Conservation (phyloP, 2,797 vertebrate genomes). For the Orientallactaga sibirica region DNA sequence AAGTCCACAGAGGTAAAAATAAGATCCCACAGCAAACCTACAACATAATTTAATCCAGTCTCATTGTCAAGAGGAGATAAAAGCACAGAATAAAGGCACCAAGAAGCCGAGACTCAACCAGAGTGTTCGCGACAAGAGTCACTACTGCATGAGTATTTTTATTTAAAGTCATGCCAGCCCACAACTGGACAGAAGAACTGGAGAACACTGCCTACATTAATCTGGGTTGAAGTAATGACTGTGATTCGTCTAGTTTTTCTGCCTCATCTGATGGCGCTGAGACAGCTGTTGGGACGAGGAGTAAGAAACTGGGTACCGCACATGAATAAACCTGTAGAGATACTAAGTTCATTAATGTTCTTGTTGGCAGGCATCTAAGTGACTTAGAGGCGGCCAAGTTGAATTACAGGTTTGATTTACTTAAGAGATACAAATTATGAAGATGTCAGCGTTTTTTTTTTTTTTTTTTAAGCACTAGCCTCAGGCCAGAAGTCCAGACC, state of each 20-base stretch:
- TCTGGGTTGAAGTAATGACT: neutral
- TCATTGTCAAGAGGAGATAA: constrained; percentile 41
- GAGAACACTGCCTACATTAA: neutral
- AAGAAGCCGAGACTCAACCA: constrained; percentile 3
- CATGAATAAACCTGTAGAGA: constrained; percentile 64
- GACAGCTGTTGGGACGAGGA: constrained; percentile 40
- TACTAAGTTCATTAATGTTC: constrained; percentile 73
- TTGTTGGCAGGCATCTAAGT: constrained; percentile 75
- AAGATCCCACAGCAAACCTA: constrained; percentile 36
- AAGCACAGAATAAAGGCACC: constrained; percentile 10
- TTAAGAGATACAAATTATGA: constrained; percentile 69
- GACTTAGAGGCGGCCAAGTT: constrained; percentile 70
- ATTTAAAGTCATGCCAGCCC: constrained; percentile 20
- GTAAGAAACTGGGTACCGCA: constrained; percentile 31
- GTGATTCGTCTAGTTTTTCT: constrained; percentile 36
- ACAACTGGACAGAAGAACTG: constrained; percentile 35
- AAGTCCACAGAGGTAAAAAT: constrained; percentile 52
- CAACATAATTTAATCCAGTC: constrained; percentile 14
- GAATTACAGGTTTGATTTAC: constrained; percentile 80
- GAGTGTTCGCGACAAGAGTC: constrained; percentile 46
- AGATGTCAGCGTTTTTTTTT: constrained; percentile 68
- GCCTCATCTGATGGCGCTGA: constrained; percentile 36
- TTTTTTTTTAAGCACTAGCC: constrained; percentile 39
- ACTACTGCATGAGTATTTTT: neutral
- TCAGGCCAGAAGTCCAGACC: constrained; percentile 57